Base-by-base conservation (phyloP, 2,888 invertebrate genomes). In the Anticlea derivata region DNA sequence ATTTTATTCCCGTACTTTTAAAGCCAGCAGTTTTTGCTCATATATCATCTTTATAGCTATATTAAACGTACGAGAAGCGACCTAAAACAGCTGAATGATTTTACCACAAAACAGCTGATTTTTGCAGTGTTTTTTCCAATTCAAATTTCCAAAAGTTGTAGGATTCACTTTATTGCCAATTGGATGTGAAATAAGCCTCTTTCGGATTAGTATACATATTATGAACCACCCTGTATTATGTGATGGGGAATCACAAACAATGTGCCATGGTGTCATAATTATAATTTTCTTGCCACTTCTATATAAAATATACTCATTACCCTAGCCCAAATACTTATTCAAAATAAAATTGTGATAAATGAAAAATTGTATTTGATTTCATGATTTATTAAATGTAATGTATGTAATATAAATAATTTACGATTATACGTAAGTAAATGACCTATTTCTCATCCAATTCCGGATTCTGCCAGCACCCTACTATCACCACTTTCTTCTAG, bases 321-420 rank as follows among this genome's bases (percentile, higher is more conserved):
- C 7, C 30, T 41, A 50, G 7, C 27, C 31, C 37, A 38, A 29
- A 35, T 35, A 34, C 35, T 26, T 33, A 45, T 51, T 53, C 41
- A 46, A 51, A 55, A 51, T 46, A 40, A 44, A 26, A 46, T 13
- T 45, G 31, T 45, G 44, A 47, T 46, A 17, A 70, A 65, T 55
- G 59, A 68, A 61, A 71, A 63, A 61, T 51, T 53, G 48, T 63
- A 56, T 54, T 35, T 20, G 17, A 50, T 40, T 54, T 52, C 31
- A 56, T 50, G 22, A 54, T 60, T 65, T 67, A 58, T 62, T 68
- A 62, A 67, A 66, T 63, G 58, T 57, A 60, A 60, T 68, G 4
- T 3, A 60, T 68, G 58, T 60, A 58, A 60, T 52, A 60, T 68
- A 66, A 66, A 71, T 71, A 73, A 66, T 68, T 73, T 67, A 67